Conservation (phyloP, 1,140 invertebrate genomes). For the Ceratina australensis region DNA sequence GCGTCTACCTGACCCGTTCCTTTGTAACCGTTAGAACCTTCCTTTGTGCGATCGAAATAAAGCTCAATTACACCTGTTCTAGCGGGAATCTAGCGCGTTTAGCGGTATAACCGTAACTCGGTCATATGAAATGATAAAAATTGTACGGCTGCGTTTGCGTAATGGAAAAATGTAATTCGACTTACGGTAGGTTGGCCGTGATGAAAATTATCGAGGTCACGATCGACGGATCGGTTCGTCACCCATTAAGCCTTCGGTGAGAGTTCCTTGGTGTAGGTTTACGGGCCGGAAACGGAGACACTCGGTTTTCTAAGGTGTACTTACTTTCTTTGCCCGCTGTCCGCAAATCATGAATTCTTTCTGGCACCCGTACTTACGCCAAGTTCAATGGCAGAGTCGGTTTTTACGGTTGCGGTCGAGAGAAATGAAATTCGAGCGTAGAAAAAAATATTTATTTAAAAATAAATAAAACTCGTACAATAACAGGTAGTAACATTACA, state of each 20-base stretch:
- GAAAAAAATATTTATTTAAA: slow-evolving; percentile 60
- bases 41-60: not conserved
- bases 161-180: no score
- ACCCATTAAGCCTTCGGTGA: slow-evolving; percentile 63
- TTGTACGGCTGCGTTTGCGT: not conserved
- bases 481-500: no score
- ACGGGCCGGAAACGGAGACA: slow-evolving; percentile 65
- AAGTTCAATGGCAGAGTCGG: not conserved
- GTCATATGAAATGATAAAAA: slow-evolving; percentile 11
- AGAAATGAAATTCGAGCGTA: slow-evolving; percentile 14
- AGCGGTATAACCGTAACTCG: slow-evolving; percentile 44
- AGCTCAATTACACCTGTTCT: slow-evolving; percentile 27
- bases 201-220: slow-evolving; percentile 75
- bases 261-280: slow-evolving; percentile 67
- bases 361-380: not conserved
- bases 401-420: no score
- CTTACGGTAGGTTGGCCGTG: slow-evolving; percentile 52
- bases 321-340: slow-evolving; percentile 64
- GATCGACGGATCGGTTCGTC: slow-evolving; percentile 59
- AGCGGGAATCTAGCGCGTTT: slow-evolving; percentile 42
- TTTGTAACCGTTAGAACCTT: not conserved
- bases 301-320: slow-evolving; percentile 65
- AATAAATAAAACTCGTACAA: slow-evolving; percentile 73
- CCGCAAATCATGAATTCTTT: not conserved
- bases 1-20: not conserved